Conservation (phyloP, 2,888 invertebrate genomes). For the Epinotia demarniana region DNA sequence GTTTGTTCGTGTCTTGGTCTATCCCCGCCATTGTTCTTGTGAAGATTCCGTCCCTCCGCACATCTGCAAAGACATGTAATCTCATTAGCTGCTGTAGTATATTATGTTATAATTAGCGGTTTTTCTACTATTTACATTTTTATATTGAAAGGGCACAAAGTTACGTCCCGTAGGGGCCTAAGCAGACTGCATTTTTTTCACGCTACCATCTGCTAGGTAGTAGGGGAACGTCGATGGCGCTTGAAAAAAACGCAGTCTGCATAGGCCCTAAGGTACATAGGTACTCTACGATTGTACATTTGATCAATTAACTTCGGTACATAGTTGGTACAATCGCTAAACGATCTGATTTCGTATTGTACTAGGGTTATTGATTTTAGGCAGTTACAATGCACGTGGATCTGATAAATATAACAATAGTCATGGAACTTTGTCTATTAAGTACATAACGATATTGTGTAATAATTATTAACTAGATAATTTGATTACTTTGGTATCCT, state of each 20-base stretch:
- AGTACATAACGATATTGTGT: background rate
- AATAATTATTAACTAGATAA: background rate
- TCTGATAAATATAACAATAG: background rate
- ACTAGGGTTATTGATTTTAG: constrained; percentile 20
- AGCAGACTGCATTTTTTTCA: no score
- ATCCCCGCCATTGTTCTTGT: constrained; percentile 47
- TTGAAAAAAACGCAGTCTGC: no score
- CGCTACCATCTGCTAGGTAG: no score
- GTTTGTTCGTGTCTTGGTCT: background rate
- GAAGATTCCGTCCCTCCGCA: constrained; percentile 75
- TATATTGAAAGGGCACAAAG: constrained; percentile 41
- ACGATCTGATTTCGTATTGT: constrained; percentile 57
- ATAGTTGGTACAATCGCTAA: constrained; percentile 43
- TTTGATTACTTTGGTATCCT: constrained; percentile 1
- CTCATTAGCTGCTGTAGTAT: constrained; percentile 64
- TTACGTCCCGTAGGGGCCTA: constrained; percentile 8
- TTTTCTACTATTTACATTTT: constrained; percentile 57
- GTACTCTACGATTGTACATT: constrained; percentile 10
- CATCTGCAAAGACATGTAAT: constrained; percentile 66
- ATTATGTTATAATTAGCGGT: constrained; percentile 55
- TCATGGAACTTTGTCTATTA: constrained; percentile 1
- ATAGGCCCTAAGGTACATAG: constrained; percentile 3
- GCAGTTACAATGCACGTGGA: background rate
- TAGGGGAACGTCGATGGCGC: no score
- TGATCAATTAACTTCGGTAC: constrained; percentile 37